Conservation (phyloP, 2,888 invertebrate species). For the Elysia crispata region DNA sequence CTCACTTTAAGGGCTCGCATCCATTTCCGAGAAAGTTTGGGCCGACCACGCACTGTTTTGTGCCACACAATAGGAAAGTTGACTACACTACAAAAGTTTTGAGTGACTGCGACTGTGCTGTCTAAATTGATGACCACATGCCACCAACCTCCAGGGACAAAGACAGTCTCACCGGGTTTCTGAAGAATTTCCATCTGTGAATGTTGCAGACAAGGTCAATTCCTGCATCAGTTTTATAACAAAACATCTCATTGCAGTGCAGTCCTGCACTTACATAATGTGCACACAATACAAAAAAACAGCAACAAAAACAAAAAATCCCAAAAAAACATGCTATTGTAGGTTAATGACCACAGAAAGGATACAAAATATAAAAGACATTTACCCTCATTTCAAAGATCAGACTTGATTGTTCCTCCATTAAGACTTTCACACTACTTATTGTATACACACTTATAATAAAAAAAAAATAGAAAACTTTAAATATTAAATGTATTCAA, state of each 20-base stretch:
- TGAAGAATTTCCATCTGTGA: constrained; percentile 93
- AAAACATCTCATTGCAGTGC: background rate
- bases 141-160: constrained; percentile 99
- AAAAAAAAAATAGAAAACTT: no score
- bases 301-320: no score
- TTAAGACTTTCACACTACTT: no score
- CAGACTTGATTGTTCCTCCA: no score
- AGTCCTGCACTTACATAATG: no score
- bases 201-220: constrained; percentile 13
- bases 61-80: constrained; percentile 99
- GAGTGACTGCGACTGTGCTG: constrained; percentile 97
- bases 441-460: no score
- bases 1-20: constrained; percentile 80
- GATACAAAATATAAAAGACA: no score
- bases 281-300: no score
- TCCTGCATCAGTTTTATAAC: background rate
- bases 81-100: constrained; percentile 92
- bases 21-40: constrained; percentile 97
- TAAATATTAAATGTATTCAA: no score
- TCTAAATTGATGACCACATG: constrained; percentile 98
- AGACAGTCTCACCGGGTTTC: constrained; percentile 97
- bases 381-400: no score
- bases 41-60: constrained; percentile 93
- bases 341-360: no score
- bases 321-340: no score